Conservation (phyloP, 2,888 invertebrate genomes). For the Drosophila leonis region DNA sequence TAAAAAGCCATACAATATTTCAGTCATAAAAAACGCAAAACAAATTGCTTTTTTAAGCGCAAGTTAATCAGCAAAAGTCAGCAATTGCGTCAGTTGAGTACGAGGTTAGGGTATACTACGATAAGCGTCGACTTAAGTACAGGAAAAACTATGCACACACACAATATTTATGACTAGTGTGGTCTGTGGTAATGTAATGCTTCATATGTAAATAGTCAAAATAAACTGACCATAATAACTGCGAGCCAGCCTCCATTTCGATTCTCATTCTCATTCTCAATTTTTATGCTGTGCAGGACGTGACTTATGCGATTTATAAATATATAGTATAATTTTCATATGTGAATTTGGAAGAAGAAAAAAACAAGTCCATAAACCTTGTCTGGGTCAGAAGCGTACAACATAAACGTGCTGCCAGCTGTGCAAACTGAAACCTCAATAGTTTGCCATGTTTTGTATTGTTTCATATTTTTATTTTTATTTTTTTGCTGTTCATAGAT, state of each 20-base stretch:
- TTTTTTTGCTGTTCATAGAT: conserved; percentile 29
- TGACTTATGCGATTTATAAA: conserved; percentile 65
- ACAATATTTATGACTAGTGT: conserved; percentile 39
- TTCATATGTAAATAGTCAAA: conserved; percentile 26
- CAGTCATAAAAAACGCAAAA: conserved; percentile 67
- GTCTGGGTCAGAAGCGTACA: conserved; percentile 69
- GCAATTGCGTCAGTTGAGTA: neutral
- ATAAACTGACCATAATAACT: conserved; percentile 25
- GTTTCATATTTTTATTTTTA: conserved; percentile 28
- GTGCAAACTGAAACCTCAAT: conserved; percentile 44
- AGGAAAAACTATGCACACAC: conserved; percentile 5
- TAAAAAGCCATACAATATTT: conserved; percentile 71
- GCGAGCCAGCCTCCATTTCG: conserved; percentile 4
- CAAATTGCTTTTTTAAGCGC: conserved; percentile 70
- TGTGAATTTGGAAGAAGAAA: conserved; percentile 28
- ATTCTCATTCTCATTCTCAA: conserved; percentile 8
- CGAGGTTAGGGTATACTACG: conserved; percentile 10
- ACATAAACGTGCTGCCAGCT: conserved; percentile 12
- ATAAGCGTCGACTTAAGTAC: conserved; percentile 22
- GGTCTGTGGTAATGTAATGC: conserved; percentile 37
- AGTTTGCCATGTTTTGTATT: conserved; percentile 16
- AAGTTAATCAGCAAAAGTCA: conserved; percentile 61
- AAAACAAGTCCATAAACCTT: conserved; percentile 75
- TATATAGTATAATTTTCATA: neutral
- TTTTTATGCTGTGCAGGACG: conserved; percentile 60